Evolutionary conservation across 2,797 vertebrate species (phyloP).

Genomic region (Microctenopoma stevenorrisi): DNA sequence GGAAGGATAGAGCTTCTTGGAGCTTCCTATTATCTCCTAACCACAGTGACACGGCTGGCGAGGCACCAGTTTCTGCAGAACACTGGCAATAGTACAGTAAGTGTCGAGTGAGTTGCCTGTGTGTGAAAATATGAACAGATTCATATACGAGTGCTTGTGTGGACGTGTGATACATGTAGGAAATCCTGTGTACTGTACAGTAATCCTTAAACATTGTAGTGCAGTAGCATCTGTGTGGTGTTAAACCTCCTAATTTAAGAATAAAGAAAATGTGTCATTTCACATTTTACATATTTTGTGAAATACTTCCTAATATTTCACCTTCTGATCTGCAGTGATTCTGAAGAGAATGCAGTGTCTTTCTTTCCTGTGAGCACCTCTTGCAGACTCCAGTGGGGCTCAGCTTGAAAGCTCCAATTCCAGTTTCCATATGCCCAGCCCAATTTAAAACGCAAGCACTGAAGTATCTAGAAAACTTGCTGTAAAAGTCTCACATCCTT

Average conservation of each 20-base stretch:
- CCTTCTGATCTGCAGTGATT: slow-evolving; percentile 2
- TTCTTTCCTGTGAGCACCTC: slow-evolving; percentile 26
- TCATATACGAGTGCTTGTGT: slow-evolving; percentile 19
- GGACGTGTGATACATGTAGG: slow-evolving; percentile 1
- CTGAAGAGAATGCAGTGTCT: slow-evolving; percentile 4
- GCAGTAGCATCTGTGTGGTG: no score
- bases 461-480: slow-evolving; percentile 25
- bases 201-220: no score
- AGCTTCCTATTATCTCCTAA: slow-evolving; percentile 70
- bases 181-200: background rate
- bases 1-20: slow-evolving; percentile 59
- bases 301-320: background rate
- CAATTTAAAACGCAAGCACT: slow-evolving; percentile 33
- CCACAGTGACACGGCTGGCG: slow-evolving; percentile 63
- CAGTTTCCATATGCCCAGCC: slow-evolving; percentile 33
- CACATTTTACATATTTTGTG: no score
- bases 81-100: slow-evolving; percentile 17
- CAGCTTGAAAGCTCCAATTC: slow-evolving; percentile 25
- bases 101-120: slow-evolving; percentile 13
- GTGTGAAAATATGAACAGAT: slow-evolving; percentile 30
- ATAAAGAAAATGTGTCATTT: background rate
- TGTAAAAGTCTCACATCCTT: slow-evolving; percentile 53
- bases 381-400: slow-evolving; percentile 6
- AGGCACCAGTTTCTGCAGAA: slow-evolving; percentile 36
- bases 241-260: no score